Percentiles rank a stretch among this genome's conserved stretches.
Conservation (phyloP, 2,888 invertebrate genomes). For the Punctoribates punctum region DNA sequence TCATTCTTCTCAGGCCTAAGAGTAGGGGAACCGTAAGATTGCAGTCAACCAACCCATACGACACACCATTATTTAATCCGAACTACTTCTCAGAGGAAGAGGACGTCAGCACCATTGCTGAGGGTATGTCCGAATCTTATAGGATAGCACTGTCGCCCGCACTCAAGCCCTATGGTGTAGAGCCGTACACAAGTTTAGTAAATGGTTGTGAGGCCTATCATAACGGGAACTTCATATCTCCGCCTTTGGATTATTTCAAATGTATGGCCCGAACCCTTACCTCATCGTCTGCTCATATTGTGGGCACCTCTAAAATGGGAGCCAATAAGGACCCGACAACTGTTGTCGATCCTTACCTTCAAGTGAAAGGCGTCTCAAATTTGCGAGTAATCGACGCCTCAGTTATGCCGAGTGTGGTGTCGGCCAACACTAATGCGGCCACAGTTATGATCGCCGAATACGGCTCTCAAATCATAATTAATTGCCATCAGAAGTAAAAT, state of each 20-base stretch:
- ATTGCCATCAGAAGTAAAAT: too few species aligned
- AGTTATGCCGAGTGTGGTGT: slow-evolving; percentile 81
- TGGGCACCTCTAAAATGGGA: slow-evolving; percentile 45
- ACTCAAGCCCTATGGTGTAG: not conserved
- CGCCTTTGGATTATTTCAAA: not conserved
- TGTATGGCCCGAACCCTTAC: slow-evolving; percentile 39
- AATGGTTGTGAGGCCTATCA: not conserved
- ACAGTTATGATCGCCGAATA: slow-evolving; percentile 89
- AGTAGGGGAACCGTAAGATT: not conserved
- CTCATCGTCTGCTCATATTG: slow-evolving; percentile 32
- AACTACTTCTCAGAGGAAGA: slow-evolving; percentile 20
- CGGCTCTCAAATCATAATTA: too few species aligned
- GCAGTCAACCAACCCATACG: not conserved
- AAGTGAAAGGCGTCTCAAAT: slow-evolving; percentile 63
- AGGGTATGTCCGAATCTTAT: slow-evolving; percentile 43
- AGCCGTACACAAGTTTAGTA: not conserved
- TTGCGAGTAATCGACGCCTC: slow-evolving; percentile 80
- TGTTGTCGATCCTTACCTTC: slow-evolving; percentile 45
- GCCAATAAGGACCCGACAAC: slow-evolving; percentile 42
- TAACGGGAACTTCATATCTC: not conserved
- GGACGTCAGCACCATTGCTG: slow-evolving; percentile 22
- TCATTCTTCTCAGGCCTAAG: slow-evolving; percentile 30
- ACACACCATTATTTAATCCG: slow-evolving; percentile 29
- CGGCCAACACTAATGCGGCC: slow-evolving; percentile 85
- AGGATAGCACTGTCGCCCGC: not conserved